Conservation (phyloP, 2,113 vertebrate species). For the Trematomus loennbergii region DNA sequence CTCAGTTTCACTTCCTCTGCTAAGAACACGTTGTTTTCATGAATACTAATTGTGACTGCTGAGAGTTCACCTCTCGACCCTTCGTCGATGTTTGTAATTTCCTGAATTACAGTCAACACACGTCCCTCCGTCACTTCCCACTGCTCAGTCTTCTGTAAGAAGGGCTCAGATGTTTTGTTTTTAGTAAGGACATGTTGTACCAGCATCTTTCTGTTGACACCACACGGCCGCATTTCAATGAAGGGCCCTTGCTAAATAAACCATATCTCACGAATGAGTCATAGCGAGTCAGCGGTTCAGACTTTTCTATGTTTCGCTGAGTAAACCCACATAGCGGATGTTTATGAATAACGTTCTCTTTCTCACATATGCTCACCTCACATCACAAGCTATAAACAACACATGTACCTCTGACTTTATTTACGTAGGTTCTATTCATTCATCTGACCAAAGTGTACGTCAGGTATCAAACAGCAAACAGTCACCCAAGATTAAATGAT, state of each 20-base stretch:
- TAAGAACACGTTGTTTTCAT: slow-evolving; percentile 46
- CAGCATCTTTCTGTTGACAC: slow-evolving; percentile 49
- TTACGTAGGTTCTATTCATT: neutral
- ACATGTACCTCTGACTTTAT: neutral
- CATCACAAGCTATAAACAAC: slow-evolving; percentile 6
- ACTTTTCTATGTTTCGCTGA: slow-evolving; percentile 4
- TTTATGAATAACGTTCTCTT: neutral
- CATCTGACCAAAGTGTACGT: neutral
- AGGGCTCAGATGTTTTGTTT: slow-evolving; percentile 32
- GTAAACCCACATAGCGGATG: slow-evolving; percentile 7
- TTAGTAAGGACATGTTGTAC: slow-evolving; percentile 65
- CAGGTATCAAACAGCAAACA: slow-evolving; percentile 17
- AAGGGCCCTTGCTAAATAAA: slow-evolving; percentile 45
- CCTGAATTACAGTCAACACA: slow-evolving; percentile 65
- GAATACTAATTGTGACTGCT: slow-evolving; percentile 52
- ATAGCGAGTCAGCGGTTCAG: slow-evolving; percentile 39
- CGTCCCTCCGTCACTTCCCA: slow-evolving; percentile 41
- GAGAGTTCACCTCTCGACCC: slow-evolving; percentile 12
- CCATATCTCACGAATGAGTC: slow-evolving; percentile 61
- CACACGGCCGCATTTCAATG: slow-evolving; percentile 21
- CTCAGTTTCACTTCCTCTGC: neutral
- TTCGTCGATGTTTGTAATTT: slow-evolving; percentile 52
- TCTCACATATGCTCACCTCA: neutral
- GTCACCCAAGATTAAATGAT: slow-evolving; percentile 6
- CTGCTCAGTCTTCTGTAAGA: slow-evolving; percentile 22